A percentile compares a stretch with the other conserved stretches of the same genome.
These are phyloP conservation scores for Drosophila subquinaria DNA, from an alignment of 2,888 invertebrate species.

Conservation along the genomic window DNA sequence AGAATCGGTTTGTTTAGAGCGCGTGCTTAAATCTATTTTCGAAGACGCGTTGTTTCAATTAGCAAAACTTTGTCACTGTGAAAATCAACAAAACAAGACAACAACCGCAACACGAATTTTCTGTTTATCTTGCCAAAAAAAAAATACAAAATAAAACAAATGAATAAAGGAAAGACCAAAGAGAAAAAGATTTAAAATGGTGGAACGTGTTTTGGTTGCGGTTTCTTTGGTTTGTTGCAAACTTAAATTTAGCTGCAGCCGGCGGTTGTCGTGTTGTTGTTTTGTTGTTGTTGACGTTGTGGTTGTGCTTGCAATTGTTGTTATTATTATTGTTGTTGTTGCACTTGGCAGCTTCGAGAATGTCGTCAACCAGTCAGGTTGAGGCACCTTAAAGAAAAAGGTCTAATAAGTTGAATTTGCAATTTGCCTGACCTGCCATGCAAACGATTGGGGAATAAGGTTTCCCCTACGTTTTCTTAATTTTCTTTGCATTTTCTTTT, in stretches of 20 bases:
- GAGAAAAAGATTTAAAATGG: constrained; percentile 27
- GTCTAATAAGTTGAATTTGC: constrained; percentile 72
- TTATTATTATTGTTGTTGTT: constrained; percentile 37
- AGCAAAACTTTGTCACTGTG: constrained; percentile 67
- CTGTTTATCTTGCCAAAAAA: constrained; percentile 60
- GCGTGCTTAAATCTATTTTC: constrained; percentile 32
- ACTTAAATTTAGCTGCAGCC: constrained; percentile 70
- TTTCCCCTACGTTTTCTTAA: constrained; percentile 23
- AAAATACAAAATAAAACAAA: constrained; percentile 6
- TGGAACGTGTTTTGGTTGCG: constrained; percentile 59
- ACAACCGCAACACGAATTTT: constrained; percentile 52
- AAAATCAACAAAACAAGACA: constrained; percentile 51
- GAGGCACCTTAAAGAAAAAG: constrained; percentile 33
- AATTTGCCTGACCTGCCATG: constrained; percentile 35
- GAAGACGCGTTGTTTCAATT: constrained; percentile 62
- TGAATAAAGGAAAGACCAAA: constrained; percentile 4
- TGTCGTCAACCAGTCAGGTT: constrained; percentile 52
- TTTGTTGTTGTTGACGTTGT: constrained; percentile 23
- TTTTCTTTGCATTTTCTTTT: constrained; percentile 18
- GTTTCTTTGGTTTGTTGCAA: constrained; percentile 39
- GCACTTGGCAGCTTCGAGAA: constrained; percentile 46
- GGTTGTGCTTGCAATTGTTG: constrained; percentile 18
- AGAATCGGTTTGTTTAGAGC: constrained; percentile 24
- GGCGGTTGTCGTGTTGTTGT: constrained; percentile 44
- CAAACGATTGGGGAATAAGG: constrained; percentile 12